phyloP scores from a whole-genome alignment of 2,888 invertebrate species.

The Lobophora halterata region DNA sequence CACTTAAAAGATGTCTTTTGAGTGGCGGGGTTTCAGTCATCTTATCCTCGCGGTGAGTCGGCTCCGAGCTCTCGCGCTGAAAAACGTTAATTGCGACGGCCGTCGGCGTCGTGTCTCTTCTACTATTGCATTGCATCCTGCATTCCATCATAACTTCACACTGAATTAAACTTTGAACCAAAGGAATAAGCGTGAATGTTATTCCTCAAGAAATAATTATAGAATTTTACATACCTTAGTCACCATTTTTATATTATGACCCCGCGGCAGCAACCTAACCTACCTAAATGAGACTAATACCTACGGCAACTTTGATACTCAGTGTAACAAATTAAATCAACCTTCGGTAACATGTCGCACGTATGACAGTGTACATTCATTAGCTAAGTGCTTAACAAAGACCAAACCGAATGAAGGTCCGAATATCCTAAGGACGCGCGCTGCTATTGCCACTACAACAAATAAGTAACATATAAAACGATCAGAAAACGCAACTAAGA shows the following conservation, averaged over 20 bases:
- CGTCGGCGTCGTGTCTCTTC: conserved; percentile 49
- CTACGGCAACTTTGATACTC: conserved; percentile 23
- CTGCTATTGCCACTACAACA: conserved; percentile 59
- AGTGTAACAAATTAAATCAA: conserved; percentile 30
- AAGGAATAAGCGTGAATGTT: conserved; percentile 26
- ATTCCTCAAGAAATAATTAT: conserved; percentile 17
- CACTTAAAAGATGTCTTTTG: conserved; percentile 57
- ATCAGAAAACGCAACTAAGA: conserved; percentile 54
- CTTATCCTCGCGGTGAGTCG: conserved; percentile 55
- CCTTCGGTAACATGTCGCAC: conserved; percentile 33
- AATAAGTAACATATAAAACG: conserved; percentile 64
- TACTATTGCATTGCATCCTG: conserved; percentile 50
- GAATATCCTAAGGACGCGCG: conserved; percentile 50
- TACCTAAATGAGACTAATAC: conserved; percentile 10
- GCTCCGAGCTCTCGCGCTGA: conserved; percentile 57
- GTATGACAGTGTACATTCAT: conserved; percentile 43
- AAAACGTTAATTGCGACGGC: conserved; percentile 74
- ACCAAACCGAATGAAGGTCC: conserved; percentile 54
- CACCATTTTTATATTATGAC: conserved; percentile 39
- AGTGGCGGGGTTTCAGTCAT: conserved; percentile 51
- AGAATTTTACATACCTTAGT: too few species aligned
- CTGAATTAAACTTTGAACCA: conserved; percentile 37
- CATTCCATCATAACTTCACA: conserved; percentile 37
- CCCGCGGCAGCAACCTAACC: conserved; percentile 10
- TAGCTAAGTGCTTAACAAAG: conserved; percentile 50